Evolutionary conservation across 2,113 vertebrate genomes (phyloP).

Genomic region (Craseonycteris thonglongyai): DNA sequence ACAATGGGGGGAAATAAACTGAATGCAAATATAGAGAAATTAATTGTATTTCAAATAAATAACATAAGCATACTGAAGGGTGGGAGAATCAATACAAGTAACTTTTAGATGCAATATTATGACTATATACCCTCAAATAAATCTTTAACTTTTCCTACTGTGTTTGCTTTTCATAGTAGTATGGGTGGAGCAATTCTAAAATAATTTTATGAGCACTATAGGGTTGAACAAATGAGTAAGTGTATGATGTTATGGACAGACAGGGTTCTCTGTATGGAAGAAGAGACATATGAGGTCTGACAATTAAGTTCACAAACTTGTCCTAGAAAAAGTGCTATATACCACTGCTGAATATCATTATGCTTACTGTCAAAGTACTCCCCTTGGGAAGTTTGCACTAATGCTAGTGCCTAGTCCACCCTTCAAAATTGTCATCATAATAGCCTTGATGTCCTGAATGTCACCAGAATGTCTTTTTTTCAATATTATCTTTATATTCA

Average conservation of each 20-base stretch:
- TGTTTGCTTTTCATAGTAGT: not conserved
- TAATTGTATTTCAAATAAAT: not conserved
- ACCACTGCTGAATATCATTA: too few species aligned
- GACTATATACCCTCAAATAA: not conserved
- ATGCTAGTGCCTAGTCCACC: too few species aligned
- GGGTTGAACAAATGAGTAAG: not conserved
- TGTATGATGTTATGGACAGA: not conserved
- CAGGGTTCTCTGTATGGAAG: not conserved
- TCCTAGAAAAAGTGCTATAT: too few species aligned
- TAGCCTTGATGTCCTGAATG: too few species aligned
- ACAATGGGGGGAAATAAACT: not conserved
- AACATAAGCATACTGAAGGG: not conserved
- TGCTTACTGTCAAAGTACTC: too few species aligned
- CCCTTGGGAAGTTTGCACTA: too few species aligned
- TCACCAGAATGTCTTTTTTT: too few species aligned
- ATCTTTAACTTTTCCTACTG: not conserved
- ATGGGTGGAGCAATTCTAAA: not conserved
- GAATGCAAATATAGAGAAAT: not conserved
- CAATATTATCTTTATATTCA: too few species aligned
- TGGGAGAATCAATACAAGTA: not conserved
- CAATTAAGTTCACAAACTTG: too few species aligned
- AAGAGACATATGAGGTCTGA: not conserved
- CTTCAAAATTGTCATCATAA: too few species aligned
- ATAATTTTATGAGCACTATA: not conserved
- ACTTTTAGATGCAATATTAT: not conserved